Evolutionary conservation across 2,888 invertebrate species (phyloP), one percentile per base, ranked within the genome.

Genomic region (Epinotia nisella): DNA sequence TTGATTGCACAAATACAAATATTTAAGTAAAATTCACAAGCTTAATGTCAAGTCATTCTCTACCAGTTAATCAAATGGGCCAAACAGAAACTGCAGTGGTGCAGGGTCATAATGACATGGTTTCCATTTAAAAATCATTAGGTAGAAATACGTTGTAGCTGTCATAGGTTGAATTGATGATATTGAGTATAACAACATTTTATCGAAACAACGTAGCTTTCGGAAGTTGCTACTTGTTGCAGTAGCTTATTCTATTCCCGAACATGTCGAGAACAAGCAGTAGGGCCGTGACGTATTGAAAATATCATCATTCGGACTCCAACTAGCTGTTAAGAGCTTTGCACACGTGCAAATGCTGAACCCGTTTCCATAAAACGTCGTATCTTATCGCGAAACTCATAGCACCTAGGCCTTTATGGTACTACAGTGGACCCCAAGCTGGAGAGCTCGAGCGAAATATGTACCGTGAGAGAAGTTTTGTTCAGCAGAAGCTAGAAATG

Each of bases 271-370:
- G 49, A 68, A 75, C 56, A 49, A 59, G 60, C 81, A 70, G 81
- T 82, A 81, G 62, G 68, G 70, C 3, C 35, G 49, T 75, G 76
- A 74, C 78, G 80, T 78, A 77, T 83, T 83, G 81, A 81, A 82
- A 84, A 85, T 82, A 83, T 84, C 81, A 84, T 83, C 70, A 62
- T 82, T 70, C 76, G 81, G 79, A 78, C 78, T 80, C 78, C 80
- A 79, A 84, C 82, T 84, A 83, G 82, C 82, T 83, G 84, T 81
- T 85, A 85, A 83, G 81, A 84, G 82, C 80, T 80, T 76, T 73
- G 76, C 80, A 75, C 80, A 82, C 82, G 67, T 68, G 67, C 67
- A 68, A 59, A 59, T 49, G 59, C 45, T 59, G 29, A 13, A 3
- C 49, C 21, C 15, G 4, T 10, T 21, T 41, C n/a, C 2, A 41